phyloP scores from a whole-genome alignment of 2,888 invertebrate genomes.

The Epinotia demarniana region DNA sequence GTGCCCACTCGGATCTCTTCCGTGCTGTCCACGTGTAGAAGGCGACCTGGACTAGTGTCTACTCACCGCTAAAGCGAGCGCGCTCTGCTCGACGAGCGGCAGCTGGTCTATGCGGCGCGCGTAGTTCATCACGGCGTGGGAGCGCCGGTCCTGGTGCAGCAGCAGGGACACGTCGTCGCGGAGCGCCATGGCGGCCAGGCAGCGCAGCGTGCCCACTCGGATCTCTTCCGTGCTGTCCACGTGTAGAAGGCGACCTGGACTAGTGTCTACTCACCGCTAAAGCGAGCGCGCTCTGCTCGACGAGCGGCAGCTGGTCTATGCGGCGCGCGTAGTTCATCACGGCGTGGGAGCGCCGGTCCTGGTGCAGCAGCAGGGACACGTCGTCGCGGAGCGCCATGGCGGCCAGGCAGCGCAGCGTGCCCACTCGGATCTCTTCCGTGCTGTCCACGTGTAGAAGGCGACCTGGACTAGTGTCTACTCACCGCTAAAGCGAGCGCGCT shows the following conservation, averaged over 20 bases:
- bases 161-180: slow-evolving; percentile 96
- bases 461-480: slow-evolving; percentile 54
- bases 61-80: slow-evolving; percentile 90
- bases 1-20: slow-evolving; percentile 86
- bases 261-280: slow-evolving; percentile 86
- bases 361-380: slow-evolving; percentile 94
- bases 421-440: slow-evolving; percentile 86
- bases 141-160: slow-evolving; percentile 94
- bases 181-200: slow-evolving; percentile 90
- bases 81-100: slow-evolving; percentile 90
- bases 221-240: slow-evolving; percentile 82
- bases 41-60: slow-evolving; percentile 48
- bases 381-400: slow-evolving; percentile 94
- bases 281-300: slow-evolving; percentile 92
- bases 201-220: slow-evolving; percentile 88
- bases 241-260: slow-evolving; percentile 70
- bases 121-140: slow-evolving; percentile 95
- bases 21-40: slow-evolving; percentile 75
- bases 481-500: slow-evolving; percentile 92
- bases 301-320: slow-evolving; percentile 89
- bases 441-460: slow-evolving; percentile 76
- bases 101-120: slow-evolving; percentile 91
- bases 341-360: slow-evolving; percentile 94
- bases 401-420: slow-evolving; percentile 89
- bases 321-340: slow-evolving; percentile 94